Evolutionary conservation across 64 coral and sea anemone species (phyloP).

Genomic region (Pocillopora damicornis): DNA sequence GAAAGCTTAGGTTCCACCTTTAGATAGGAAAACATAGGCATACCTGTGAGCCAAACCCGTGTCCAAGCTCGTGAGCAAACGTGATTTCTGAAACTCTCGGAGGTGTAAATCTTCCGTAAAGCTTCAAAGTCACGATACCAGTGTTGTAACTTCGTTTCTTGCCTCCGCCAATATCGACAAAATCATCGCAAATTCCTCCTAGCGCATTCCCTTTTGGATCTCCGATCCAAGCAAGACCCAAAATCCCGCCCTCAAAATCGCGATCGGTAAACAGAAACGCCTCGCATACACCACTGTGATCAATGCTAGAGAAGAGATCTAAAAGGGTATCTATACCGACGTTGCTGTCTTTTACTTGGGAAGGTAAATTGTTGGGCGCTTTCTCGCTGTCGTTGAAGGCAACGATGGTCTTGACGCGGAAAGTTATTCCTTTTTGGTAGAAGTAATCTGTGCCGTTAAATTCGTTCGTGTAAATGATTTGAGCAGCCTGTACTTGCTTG

Average conservation of each 20-base stretch:
- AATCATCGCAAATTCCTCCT: conserved; percentile 82
- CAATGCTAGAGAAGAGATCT: conserved; percentile 57
- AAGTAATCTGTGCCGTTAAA: conserved; percentile 66
- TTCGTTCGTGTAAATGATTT: conserved; percentile 59
- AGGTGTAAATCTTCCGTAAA: conserved; percentile 89
- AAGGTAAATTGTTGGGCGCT: conserved; percentile 15
- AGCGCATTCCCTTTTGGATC: conserved; percentile 2
- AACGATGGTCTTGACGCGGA: conserved; percentile 64
- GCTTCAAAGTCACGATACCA: conserved; percentile 79
- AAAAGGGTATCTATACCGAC: conserved; percentile 79
- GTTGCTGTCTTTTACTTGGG: conserved; percentile 51
- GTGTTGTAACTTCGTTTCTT: conserved; percentile 86
- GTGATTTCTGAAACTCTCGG: conserved; percentile 94
- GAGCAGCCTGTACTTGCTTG: conserved; percentile 64
- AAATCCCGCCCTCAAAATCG: conserved; percentile 91
- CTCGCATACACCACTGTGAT: conserved; percentile 73
- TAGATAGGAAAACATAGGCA: neutral
- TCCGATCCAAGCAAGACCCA: conserved; percentile 96
- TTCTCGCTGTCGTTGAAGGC: conserved; percentile 57
- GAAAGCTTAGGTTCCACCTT: neutral
- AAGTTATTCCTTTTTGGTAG: conserved; percentile 53
- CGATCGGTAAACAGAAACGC: conserved; percentile 94
- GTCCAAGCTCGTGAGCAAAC: conserved; percentile 97
- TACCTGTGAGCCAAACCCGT: conserved; percentile 95
- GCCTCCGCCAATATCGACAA: conserved; percentile 19